Evolutionary conservation across 2,888 invertebrate genomes (phyloP).

Genomic region (Eristalinus aeneus): DNA sequence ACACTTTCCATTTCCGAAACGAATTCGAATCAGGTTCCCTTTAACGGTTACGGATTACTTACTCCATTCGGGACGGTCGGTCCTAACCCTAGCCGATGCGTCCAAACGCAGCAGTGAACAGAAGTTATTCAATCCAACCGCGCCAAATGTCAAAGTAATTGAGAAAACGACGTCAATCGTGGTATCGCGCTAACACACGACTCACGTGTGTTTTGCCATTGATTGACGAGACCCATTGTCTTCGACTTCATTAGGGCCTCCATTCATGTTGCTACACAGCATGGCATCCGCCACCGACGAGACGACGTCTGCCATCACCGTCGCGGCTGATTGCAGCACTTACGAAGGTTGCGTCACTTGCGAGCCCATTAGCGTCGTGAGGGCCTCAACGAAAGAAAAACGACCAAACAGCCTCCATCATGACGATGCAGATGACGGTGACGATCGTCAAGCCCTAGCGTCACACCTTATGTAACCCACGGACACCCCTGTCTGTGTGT

Average conservation of each 20-base stretch:
- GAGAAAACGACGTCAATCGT: slow-evolving; percentile 7
- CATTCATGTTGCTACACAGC: slow-evolving; percentile 19
- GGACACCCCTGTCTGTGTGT: background rate
- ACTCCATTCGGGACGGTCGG: background rate
- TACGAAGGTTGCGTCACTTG: slow-evolving; percentile 11
- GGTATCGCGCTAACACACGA: background rate
- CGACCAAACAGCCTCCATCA: background rate
- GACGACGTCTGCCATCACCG: background rate
- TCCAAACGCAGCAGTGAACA: background rate
- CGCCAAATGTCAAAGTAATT: slow-evolving; percentile 30
- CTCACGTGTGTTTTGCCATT: background rate
- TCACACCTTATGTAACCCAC: slow-evolving; percentile 27
- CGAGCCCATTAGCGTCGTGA: background rate
- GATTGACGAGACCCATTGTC: slow-evolving; percentile 23
- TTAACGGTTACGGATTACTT: background rate
- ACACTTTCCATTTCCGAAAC: background rate
- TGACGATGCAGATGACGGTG: background rate
- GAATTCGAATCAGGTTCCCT: background rate
- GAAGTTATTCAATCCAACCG: slow-evolving; percentile 1
- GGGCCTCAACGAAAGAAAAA: background rate
- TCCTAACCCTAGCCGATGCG: background rate
- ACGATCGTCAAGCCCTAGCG: slow-evolving; percentile 1
- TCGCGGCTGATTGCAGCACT: slow-evolving; percentile 31
- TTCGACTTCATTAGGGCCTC: slow-evolving; percentile 18
- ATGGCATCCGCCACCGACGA: background rate